Evolutionary conservation across 2,797 vertebrate species (phyloP), one percentile per base, ranked within the genome.

Genomic region (Danionella dracula): DNA sequence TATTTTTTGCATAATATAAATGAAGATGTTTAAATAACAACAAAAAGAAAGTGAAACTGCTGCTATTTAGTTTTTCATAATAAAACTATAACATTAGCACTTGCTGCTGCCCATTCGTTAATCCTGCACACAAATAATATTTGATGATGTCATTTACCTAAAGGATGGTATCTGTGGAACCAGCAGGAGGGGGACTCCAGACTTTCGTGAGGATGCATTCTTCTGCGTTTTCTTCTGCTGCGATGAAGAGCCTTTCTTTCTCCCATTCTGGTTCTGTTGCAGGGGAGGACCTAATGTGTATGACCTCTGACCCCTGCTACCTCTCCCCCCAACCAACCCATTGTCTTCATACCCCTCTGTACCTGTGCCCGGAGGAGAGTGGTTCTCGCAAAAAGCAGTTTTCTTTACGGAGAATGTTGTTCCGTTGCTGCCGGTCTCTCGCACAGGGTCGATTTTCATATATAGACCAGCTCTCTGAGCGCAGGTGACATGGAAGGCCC

Each of bases 401-500:
- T 99, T 99, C 76, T 95, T 96, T 73, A 99, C 97, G 0, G 93
- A 93, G 83, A 98, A 98, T 0, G 93, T 98, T 1, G 94, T 99
- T 8, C 95, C 94, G 0, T 97, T 96, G 72, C 93, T 80, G 5
- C 90, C 87, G 0, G 92, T 98, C 82, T 98, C 96, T 9, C 94
- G 87, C 71, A 97, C 93, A 1, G 97, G 96, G 41, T 99, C 96
- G 0, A 99, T 98, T 86, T 98, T 99, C 97, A 99, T 97, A 76
- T 96, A 98, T 40, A 99, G 89, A 6, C 96, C 97, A 0, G 94
- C 93, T 61, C 91, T 90, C 78, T 99, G 96, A 8, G 96, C 96
- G 17, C 96, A 98, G 6, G 96, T 98, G 76, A 99, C 96, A 0
- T 99, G 97, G 82, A 99, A 98, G 67, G 96, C 97, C 17, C 95